Conservation (phyloP, 2,888 invertebrate genomes). For the Crematogaster levior region DNA sequence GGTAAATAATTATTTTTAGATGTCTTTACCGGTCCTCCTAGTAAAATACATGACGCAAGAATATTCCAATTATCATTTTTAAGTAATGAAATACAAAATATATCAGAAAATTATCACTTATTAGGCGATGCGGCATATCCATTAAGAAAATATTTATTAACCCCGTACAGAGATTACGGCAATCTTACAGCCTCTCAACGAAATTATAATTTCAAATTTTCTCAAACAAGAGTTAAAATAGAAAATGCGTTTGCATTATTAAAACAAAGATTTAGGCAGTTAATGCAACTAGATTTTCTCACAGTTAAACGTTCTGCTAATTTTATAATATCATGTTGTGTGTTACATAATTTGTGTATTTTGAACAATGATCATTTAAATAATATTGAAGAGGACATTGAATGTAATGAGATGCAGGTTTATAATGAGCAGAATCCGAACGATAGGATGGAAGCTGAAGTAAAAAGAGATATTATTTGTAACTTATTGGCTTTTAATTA, state of each 20-base stretch:
- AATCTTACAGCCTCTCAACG: constrained; percentile 10
- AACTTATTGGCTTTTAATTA: constrained; percentile 10
- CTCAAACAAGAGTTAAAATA: constrained; percentile 4
- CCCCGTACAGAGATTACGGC: constrained; percentile 16
- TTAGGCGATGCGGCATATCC: constrained; percentile 33
- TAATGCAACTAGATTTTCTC: constrained; percentile 1
- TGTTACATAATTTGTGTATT: constrained; percentile 27
- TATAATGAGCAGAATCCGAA: constrained; percentile 25
- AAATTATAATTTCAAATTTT: constrained; percentile 25
- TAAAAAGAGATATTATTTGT: constrained; percentile 29
- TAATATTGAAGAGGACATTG: neutral
- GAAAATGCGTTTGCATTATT: constrained; percentile 31
- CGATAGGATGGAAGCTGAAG: neutral
- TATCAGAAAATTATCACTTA: neutral
- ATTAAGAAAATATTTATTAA: constrained; percentile 16
- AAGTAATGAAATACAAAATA: neutral
- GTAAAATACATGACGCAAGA: constrained; percentile 18
- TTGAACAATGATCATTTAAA: constrained; percentile 5
- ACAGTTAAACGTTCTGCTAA: neutral
- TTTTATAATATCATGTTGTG: constrained; percentile 31
- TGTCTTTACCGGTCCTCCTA: neutral
- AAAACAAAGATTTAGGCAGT: constrained; percentile 17
- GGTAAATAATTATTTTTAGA: constrained; percentile 28
- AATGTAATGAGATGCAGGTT: neutral
- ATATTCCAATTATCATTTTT: constrained; percentile 22